phyloP scores from a whole-genome alignment of 2,113 vertebrate genomes.

The Rhabdomys dilectus region DNA sequence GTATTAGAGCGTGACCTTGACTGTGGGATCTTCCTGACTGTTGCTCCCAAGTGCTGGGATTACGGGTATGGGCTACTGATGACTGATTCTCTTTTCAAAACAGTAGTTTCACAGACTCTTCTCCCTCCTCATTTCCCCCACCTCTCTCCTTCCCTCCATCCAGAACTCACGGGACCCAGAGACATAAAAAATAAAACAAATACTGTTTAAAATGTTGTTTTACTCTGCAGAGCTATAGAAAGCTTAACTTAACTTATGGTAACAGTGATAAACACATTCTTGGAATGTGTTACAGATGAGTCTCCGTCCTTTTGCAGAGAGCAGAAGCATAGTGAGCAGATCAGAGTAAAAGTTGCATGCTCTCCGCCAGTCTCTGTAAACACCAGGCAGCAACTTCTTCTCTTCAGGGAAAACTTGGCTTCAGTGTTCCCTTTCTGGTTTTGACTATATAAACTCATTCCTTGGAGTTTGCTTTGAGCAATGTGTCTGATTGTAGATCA shows the following conservation, averaged over 20 bases:
- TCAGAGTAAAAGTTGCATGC: neutral
- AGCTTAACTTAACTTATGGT: neutral
- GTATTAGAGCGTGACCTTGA: neutral
- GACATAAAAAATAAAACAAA: neutral
- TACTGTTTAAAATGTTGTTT: conserved; percentile 7
- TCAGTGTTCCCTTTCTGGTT: conserved; percentile 14
- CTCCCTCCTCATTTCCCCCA: neutral
- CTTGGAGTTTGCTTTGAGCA: neutral
- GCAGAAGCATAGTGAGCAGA: neutral
- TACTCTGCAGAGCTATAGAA: neutral
- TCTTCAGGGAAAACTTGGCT: conserved; percentile 30
- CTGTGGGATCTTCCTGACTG: neutral
- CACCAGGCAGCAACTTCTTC: neutral
- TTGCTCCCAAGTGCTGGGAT: neutral
- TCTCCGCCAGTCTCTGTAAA: conserved; percentile 23
- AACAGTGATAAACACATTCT: conserved; percentile 9
- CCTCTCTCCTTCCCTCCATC: neutral
- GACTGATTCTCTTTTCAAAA: neutral
- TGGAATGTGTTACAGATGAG: neutral
- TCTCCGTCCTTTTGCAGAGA: conserved; percentile 24
- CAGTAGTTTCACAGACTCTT: neutral
- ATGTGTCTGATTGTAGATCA: neutral
- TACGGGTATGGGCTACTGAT: neutral
- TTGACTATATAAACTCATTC: conserved; percentile 50
- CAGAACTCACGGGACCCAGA: neutral